These are phyloP conservation scores for Cheilinus undulatus DNA, from an alignment of 2,113 vertebrate genomes.

Conservation along the genomic window DNA sequence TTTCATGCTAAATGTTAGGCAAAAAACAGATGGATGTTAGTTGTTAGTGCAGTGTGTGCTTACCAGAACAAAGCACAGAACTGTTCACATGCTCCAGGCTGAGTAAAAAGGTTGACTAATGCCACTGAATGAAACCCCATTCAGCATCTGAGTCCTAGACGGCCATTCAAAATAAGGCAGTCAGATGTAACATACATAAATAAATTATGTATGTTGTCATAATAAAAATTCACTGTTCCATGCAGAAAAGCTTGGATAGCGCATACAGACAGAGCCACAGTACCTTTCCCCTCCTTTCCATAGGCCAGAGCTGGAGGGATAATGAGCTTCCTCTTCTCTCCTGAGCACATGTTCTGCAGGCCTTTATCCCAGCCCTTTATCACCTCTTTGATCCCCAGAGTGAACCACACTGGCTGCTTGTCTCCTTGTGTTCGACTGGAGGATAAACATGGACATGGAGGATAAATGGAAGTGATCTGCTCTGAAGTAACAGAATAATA, in stretches of 20 bases:
- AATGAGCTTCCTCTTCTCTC: constrained; percentile 90
- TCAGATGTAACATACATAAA: constrained; percentile 18
- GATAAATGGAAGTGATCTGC: background rate
- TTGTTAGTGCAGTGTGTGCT: constrained; percentile 28
- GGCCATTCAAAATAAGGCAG: constrained; percentile 46
- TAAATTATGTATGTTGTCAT: background rate
- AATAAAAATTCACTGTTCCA: background rate
- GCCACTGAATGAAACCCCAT: constrained; percentile 41
- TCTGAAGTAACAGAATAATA: too few relatives aligned
- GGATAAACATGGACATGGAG: constrained; percentile 19
- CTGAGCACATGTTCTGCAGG: constrained; percentile 91
- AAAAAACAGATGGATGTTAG: constrained; percentile 4
- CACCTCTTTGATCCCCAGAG: constrained; percentile 90
- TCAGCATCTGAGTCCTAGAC: constrained; percentile 49
- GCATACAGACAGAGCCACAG: background rate
- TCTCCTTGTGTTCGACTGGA: constrained; percentile 88
- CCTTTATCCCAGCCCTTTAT: constrained; percentile 94
- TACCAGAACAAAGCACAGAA: constrained; percentile 58
- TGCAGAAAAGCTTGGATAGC: background rate
- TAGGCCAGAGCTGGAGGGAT: constrained; percentile 91
- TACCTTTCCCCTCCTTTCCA: constrained; percentile 96
- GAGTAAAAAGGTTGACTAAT: constrained; percentile 41
- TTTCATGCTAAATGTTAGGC: background rate
- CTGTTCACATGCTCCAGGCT: constrained; percentile 61
- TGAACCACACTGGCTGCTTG: constrained; percentile 92